phyloP scores from a whole-genome alignment of 2,888 invertebrate genomes.

The Pycnomerus fuliginosus region DNA sequence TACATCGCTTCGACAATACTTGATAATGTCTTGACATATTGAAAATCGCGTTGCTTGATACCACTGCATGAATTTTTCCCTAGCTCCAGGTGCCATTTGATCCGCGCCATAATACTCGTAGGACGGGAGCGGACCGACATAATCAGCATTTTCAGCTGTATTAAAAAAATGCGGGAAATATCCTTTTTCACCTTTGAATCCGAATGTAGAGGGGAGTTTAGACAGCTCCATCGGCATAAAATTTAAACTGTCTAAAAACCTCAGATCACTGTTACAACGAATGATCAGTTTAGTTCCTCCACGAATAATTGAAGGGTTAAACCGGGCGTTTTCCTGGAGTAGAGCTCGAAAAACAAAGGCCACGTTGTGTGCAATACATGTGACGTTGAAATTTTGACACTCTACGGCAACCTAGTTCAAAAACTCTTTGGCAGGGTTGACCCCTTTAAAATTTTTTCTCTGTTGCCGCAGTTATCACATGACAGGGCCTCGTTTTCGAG shows the following conservation, averaged over 20 bases:
- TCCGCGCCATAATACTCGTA: slow-evolving; percentile 27
- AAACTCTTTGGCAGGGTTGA: slow-evolving; percentile 7
- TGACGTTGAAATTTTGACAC: too few relatives aligned
- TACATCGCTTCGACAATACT: slow-evolving; percentile 19
- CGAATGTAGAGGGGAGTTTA: slow-evolving; percentile 16
- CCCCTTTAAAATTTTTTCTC: neutral
- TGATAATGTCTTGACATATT: slow-evolving; percentile 16
- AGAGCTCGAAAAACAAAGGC: too few relatives aligned
- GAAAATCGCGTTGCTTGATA: slow-evolving; percentile 18
- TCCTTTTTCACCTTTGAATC: slow-evolving; percentile 7
- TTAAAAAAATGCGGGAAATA: slow-evolving; percentile 21
- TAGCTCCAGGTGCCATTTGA: slow-evolving; percentile 20
- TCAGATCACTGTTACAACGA: too few relatives aligned
- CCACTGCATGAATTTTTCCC: slow-evolving; percentile 29
- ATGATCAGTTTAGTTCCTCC: slow-evolving; percentile 14
- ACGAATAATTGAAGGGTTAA: slow-evolving; percentile 7
- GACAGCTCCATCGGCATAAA: slow-evolving; percentile 11
- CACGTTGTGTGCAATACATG: too few relatives aligned
- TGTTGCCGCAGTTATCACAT: neutral
- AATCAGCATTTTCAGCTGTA: slow-evolving; percentile 30
- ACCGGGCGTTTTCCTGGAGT: too few relatives aligned
- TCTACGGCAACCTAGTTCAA: slow-evolving; percentile 6
- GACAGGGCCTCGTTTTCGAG: too few relatives aligned
- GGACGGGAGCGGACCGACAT: slow-evolving; percentile 27
- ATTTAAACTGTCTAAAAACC: slow-evolving; percentile 21